These are phyloP conservation scores for Euleptes europaea DNA, from an alignment of 2,113 vertebrate genomes.

Conservation along the genomic window DNA sequence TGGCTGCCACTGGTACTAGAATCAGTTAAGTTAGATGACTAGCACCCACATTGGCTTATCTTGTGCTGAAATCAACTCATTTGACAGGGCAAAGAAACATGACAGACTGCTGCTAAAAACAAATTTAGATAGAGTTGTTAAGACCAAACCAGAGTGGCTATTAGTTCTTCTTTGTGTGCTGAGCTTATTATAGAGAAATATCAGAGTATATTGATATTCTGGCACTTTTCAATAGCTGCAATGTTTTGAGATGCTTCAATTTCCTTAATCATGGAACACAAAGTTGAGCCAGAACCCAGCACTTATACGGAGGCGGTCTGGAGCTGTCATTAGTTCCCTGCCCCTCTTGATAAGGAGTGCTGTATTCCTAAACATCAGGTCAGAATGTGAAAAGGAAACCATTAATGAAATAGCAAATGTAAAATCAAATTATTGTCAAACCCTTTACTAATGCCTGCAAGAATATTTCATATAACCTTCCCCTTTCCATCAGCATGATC, in stretches of 20 bases:
- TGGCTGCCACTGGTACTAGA: background rate
- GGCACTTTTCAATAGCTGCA: slow-evolving; percentile 19
- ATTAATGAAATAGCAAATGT: slow-evolving; percentile 50
- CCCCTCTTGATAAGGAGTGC: slow-evolving; percentile 31
- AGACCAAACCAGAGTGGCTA: slow-evolving; percentile 13
- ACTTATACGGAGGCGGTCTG: slow-evolving; percentile 31
- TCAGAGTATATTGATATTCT: background rate
- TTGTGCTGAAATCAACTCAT: background rate
- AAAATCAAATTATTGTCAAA: slow-evolving; percentile 51
- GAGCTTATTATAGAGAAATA: background rate
- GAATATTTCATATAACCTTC: slow-evolving; percentile 46
- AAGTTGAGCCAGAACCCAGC: slow-evolving; percentile 37
- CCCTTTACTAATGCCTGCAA: slow-evolving; percentile 43
- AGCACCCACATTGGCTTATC: background rate
- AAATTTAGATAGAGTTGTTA: background rate
- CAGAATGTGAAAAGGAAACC: no score
- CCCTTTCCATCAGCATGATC: slow-evolving; percentile 44
- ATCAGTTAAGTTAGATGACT: background rate
- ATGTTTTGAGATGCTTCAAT: slow-evolving; percentile 42
- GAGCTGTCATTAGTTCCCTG: slow-evolving; percentile 41
- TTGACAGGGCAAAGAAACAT: background rate
- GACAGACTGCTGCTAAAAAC: background rate
- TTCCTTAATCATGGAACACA: slow-evolving; percentile 32
- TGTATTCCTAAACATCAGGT: slow-evolving; percentile 45
- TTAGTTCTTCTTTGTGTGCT: background rate